A percentile compares a stretch with the other conserved stretches of the same genome.
phyloP scores from a whole-genome alignment of 2,113 vertebrate genomes.

The Erpornis zantholeuca region DNA sequence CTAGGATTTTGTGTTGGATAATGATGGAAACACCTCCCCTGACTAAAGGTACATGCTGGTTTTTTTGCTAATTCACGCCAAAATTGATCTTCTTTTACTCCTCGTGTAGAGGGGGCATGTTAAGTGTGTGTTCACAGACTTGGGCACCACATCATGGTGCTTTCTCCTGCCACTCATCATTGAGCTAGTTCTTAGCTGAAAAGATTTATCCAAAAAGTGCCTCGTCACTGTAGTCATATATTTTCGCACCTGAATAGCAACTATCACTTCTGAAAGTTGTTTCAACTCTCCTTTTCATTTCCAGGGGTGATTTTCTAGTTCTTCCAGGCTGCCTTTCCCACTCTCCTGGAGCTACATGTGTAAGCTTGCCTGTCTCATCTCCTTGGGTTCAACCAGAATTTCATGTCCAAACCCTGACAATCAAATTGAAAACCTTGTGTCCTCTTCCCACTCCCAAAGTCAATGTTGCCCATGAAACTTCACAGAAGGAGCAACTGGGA shows the following conservation, averaged over 20 bases:
- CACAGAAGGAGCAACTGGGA: neutral
- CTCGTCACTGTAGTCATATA: neutral
- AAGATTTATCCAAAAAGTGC: neutral
- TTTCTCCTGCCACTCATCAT: neutral
- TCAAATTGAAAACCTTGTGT: neutral
- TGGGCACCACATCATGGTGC: neutral
- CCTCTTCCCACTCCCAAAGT: neutral
- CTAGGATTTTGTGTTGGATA: neutral
- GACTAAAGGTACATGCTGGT: neutral
- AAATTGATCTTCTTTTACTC: neutral
- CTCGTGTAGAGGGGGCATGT: accelerated
- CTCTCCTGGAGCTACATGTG: accelerated
- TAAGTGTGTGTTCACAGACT: neutral
- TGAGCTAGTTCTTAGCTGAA: neutral
- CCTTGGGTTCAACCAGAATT: neutral
- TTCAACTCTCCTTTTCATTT: neutral
- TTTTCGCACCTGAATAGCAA: neutral
- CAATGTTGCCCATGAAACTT: neutral
- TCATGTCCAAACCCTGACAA: neutral
- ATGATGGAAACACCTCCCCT: neutral
- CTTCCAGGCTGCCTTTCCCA: neutral
- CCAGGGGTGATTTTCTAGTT: neutral
- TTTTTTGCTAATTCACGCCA: neutral
- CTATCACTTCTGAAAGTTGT: neutral
- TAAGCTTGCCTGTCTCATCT: neutral